Conservation (phyloP, 2,888 invertebrate species). For the Pollenia amentaria region DNA sequence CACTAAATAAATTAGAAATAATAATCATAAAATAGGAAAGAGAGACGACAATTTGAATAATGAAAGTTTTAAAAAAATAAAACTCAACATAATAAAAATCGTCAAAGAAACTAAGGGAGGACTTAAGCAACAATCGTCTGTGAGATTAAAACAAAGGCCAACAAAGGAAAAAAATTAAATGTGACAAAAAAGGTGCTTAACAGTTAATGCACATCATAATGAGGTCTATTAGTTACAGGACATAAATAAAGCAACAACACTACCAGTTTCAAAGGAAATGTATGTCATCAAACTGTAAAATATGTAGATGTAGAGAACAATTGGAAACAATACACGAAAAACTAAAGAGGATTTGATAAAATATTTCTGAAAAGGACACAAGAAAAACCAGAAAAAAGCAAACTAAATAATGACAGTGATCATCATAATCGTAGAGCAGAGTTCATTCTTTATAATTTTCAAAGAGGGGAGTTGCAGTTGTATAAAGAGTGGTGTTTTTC, state of each 20-base stretch:
- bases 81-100: neutral
- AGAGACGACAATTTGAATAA: constrained; percentile 59
- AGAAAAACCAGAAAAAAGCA: neutral
- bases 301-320: neutral
- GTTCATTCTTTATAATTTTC: neutral
- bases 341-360: constrained; percentile 29
- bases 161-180: constrained; percentile 29
- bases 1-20: constrained; percentile 68
- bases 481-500: neutral
- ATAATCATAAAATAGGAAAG: constrained; percentile 33
- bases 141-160: neutral
- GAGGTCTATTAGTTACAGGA: constrained; percentile 76
- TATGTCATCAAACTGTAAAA: constrained; percentile 60
- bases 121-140: constrained; percentile 47
- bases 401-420: constrained; percentile 50
- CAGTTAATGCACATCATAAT: constrained; percentile 76
- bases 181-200: constrained; percentile 74
- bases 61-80: constrained; percentile 22
- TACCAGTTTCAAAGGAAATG: constrained; percentile 42
- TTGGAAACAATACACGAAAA: neutral
- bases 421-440: constrained; percentile 23
- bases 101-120: constrained; percentile 33
- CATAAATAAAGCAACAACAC: constrained; percentile 69
- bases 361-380: neutral
- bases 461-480: neutral